Conservation (phyloP, 2,113 vertebrate genomes). For the Cranoglanis bouderius region DNA sequence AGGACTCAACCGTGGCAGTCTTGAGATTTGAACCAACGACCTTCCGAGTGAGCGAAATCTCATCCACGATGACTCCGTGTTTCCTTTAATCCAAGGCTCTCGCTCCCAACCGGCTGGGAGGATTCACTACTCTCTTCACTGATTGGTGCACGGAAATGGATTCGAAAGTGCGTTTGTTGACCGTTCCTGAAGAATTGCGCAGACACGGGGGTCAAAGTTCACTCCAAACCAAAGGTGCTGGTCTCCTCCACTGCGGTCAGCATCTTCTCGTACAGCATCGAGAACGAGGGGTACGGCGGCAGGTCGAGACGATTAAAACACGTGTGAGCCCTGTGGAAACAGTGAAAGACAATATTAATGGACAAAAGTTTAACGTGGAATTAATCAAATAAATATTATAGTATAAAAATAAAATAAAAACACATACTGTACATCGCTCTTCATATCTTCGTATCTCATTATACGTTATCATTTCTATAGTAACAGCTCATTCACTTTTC, state of each 20-base stretch:
- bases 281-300: constrained; percentile 95
- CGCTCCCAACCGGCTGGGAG: neutral
- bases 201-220: constrained; percentile 47
- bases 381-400: neutral
- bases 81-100: too few species aligned
- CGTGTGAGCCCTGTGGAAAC: constrained; percentile 86
- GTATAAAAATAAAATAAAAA: neutral
- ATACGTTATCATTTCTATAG: neutral
- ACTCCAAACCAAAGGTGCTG: constrained; percentile 98
- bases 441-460: neutral
- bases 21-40: neutral
- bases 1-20: neutral
- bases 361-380: neutral
- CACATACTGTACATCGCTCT: neutral
- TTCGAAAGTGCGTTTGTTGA: neutral
- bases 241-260: constrained; percentile 98
- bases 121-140: neutral
- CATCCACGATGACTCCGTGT: too few species aligned
- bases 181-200: neutral
- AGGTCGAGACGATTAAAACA: constrained; percentile 98
- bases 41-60: neutral
- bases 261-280: constrained; percentile 98
- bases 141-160: neutral
- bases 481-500: too few species aligned
- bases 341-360: neutral